Conservation (phyloP, 2,113 vertebrate species). For the Python bivittatus region DNA sequence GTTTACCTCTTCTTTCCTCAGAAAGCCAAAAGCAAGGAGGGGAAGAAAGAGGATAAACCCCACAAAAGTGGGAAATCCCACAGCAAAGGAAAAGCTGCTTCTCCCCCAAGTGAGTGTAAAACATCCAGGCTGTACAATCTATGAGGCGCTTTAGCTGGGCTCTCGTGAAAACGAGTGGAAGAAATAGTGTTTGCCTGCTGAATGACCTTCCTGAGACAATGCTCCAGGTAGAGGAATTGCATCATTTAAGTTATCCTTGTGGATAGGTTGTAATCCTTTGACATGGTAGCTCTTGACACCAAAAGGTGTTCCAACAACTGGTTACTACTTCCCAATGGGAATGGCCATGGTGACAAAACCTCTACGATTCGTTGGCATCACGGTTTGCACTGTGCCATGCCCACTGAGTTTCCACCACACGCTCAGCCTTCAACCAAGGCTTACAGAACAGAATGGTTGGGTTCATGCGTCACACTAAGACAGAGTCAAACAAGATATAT, state of each 20-base stretch:
- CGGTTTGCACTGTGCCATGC: no score
- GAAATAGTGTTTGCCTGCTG: neutral
- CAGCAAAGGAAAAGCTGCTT: conserved; percentile 31
- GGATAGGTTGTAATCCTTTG: neutral
- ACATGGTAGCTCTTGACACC: neutral
- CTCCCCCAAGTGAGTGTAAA: conserved; percentile 57
- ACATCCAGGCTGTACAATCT: neutral
- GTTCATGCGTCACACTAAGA: no score
- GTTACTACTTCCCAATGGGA: neutral
- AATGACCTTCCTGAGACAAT: neutral
- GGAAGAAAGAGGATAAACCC: conserved; percentile 53
- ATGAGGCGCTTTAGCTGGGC: no score
- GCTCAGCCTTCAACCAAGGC: no score
- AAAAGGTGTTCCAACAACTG: neutral
- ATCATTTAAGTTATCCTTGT: neutral
- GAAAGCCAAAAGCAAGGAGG: conserved; percentile 51
- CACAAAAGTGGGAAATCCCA: conserved; percentile 23
- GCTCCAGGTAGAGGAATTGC: neutral
- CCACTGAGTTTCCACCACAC: no score
- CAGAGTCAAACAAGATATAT: no score
- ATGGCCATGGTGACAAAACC: no score
- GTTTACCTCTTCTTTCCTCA: conserved; percentile 25
- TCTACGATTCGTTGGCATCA: no score
- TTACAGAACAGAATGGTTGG: no score
- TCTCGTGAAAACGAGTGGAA: neutral